Base-by-base conservation (phyloP, 1,140 invertebrate genomes). In the Eufriesea mexicana region DNA sequence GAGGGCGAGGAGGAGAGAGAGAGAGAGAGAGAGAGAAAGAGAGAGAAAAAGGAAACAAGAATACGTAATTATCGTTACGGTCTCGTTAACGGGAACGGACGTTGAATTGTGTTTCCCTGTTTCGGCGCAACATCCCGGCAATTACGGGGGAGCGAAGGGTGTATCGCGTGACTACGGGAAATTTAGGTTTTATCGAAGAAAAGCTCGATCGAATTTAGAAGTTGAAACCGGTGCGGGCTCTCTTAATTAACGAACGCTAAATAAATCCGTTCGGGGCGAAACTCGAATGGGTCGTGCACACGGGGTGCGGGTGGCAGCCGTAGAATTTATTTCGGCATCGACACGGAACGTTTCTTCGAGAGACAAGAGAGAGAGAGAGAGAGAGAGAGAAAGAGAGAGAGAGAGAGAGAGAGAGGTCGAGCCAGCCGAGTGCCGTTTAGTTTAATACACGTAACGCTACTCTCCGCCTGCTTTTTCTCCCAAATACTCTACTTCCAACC, bases 371-470 rank as follows among this genome's bases (percentile, higher is more conserved):
- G 55, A 35, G 55, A 20, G 68, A 35, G 66, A 83, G 75, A 61
- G 74, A 73, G 84, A 86, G 72, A 84, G 64, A 77, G 67, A 77
- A 61, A 49, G 47, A 67, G 57, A 55, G 62, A 59, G 71, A 42
- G 42, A 55, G 35, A 20, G 68, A 35, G 66, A 83, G 75, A 61
- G 74, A 77, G 84, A 86, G 72, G 84, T 47, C 72, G 18, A 78
- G 64, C 83, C 28, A 75, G 42, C 59, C 72, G 88, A 89, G 87
- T 86, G 86, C 84, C 88, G 91, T 93, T 93, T 91, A 93, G 92
- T 91, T 93, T 93, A 93, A 93, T 93, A 91, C 90, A 89, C 90
- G 87, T 92, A 93, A 93, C 92, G 91, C 91, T 93, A 93, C 91
- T 92, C 91, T 91, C 90, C 86, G 90, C 74, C 88, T 87, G 90